Base-by-base conservation (phyloP, 2,797 vertebrate species). In the Poeciliopsis turneri region DNA sequence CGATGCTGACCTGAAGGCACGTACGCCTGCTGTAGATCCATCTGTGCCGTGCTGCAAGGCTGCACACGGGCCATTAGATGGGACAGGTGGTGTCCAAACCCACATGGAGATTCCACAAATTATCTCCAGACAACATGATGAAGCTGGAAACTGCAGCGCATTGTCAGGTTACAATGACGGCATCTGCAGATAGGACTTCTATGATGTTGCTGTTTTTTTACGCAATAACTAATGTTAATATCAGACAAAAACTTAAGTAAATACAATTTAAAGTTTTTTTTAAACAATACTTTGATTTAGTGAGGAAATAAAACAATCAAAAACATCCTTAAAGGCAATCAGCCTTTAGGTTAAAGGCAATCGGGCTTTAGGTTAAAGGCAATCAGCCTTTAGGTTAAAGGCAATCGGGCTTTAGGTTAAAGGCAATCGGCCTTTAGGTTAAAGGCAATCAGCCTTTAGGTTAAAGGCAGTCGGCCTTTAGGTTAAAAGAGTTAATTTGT, bases 1-100 rank as follows among this genome's bases (percentile, higher is more conserved):
- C n/a, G 28, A 33, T n/a, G 76, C 77, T 88, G 87, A 88, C 71
- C 39, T 8, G 39, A 41, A 8, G 39, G 78, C 76, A 86, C 89
- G 87, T 90, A 71, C 36, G 45, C 75, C 83, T 78, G 78, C 86
- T 78, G 80, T 66, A 89, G 71, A 76, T 81, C 81, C 82, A 83
- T 87, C 79, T 87, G 84, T 86, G 83, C 68, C 13, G 70, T 78
- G 76, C 66, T 69, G 59, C 75, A 78, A 69, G 6, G 13, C 85
- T 33, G 61, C 5, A 0, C 25, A 43, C 39, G 30, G 20, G 74
- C 61, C 46, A 64, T 46, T 41, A 73, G 74, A 75, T 45, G 33
- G 23, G 68, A 69, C 75, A 85, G 75, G 61, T 84, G 86, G 83
- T 6, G 41, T 68, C 36, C 36, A 41, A 68, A 41, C 36, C 64